Evolutionary conservation across 2,797 vertebrate species (phyloP), one percentile per base, ranked within the genome.

Genomic region (Lepidocolaptes lacrymiger): DNA sequence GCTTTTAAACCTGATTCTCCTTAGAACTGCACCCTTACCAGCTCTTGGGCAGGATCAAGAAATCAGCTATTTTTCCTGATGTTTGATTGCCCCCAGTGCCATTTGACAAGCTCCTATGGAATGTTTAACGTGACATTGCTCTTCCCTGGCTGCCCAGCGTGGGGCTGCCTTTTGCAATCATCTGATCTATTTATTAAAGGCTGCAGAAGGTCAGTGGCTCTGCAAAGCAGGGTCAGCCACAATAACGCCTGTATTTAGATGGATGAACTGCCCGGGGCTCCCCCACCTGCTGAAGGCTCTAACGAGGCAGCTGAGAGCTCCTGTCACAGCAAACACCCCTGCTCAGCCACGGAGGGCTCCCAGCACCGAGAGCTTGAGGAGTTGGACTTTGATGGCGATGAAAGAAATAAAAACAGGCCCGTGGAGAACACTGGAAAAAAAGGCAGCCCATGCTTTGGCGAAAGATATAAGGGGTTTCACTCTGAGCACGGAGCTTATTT

Each of bases 271-370:
- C 30, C 68, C 19, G 10, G 68, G 82, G 88, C 73, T 94, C 88
- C 91, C 95, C 95, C 96, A 97, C 92, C 94, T 96, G 96, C 96
- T 94, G 91, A 92, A 96, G 89, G 89, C 51, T 94, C 91, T 87
- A 62, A 58, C 67, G 78, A 96, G 92, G 30, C 62, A 87, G 84
- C 66, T 95, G 66, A 56, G 78, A 94, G 79, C 34, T 95, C 78
- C 78, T 95, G 79, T 72, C 83, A 94, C 44, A 91, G 75, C 67
- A 69, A 89, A 72, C 84, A 64, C 69, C 68, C 89, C 49, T 19
- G 55, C 61, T 68, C 62, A n/a, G 32, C 64, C 91, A 79, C 67
- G 82, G 56, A 1, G 26, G 75, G 67, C 24, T 52, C 78, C 87
- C 66, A 85, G 95, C 81, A 7, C 1, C 19, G 4, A 41, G 32